Base-by-base conservation (phyloP, 2,888 invertebrate species). In the Prosopocoilus inquinatus region DNA sequence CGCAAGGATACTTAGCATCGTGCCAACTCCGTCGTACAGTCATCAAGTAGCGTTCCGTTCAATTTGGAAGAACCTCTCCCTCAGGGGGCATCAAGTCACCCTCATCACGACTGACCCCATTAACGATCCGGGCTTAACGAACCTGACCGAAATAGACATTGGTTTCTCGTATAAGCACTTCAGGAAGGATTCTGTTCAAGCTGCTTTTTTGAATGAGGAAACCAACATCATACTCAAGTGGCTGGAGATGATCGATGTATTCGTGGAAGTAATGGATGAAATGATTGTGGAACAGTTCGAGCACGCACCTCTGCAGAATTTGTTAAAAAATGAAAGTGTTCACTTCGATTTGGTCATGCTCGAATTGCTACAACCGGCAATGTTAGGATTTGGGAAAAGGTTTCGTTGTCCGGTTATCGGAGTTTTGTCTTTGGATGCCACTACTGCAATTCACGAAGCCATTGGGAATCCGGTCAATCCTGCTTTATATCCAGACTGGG, bases 271-370 rank as follows among this genome's bases (percentile, higher is more conserved):
- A 1, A 2, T 16, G 9, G 3, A 20, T 2, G 47, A 52, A 1
- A 41, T 51, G 32, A 4, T 46, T 13, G 52, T 57, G 8, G 13
- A 53, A 1, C 47, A 61, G 43, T 28, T 64, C 9, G 38, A 39
- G 15, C 66, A 66, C 33, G 64, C 67, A 1, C 60, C 66, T 53
- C 70, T 74, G 4, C 67, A 69, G 61, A 59, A 64, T 28, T 49
- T 75, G 8, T 69, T 74, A 13, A 57, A 67, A 16, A 65, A 71
- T 53, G 51, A 64, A 38, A 66, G n/a, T 8, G 70, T 80, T 20
- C 75, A 76, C 52, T 85, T 84, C 61, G 85, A 85, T 68, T 66
- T 84, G 33, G 78, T 84, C 1, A 71, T 85, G 36, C 77, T 80
- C 2, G 85, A 85, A 69, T 78, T 79, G n/a, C 75, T 82, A 5